Evolutionary conservation across 2,888 invertebrate genomes (phyloP).

Genomic region (Diachrysia chrysitis): DNA sequence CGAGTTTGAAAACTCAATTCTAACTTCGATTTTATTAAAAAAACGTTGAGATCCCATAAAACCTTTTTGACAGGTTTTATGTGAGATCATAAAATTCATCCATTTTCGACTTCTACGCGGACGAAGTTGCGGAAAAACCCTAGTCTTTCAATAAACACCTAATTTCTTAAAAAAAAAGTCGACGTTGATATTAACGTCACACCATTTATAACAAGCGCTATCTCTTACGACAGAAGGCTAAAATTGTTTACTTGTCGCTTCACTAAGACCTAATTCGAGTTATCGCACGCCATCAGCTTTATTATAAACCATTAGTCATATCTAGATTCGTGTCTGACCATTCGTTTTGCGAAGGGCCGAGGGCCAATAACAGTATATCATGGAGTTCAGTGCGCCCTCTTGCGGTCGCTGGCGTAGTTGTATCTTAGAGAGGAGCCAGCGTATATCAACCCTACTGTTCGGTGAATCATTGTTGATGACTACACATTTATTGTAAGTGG

Average conservation of each 20-base stretch:
- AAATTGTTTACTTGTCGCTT: constrained; percentile 14
- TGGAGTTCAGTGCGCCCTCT: constrained; percentile 59
- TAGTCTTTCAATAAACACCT: not conserved
- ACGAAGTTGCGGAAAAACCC: too few species aligned
- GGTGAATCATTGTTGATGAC: constrained; percentile 69
- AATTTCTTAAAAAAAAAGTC: too few species aligned
- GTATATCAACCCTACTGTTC: constrained; percentile 57
- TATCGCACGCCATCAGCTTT: constrained; percentile 50
- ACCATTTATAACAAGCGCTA: not conserved
- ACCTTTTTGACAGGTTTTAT: too few species aligned
- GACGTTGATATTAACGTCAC: not conserved
- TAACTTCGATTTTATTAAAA: too few species aligned
- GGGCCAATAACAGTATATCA: constrained; percentile 72
- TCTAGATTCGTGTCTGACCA: constrained; percentile 62
- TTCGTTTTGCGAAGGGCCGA: constrained; percentile 66
- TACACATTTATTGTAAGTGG: constrained; percentile 63
- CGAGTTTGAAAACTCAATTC: too few species aligned
- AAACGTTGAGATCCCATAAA: too few species aligned
- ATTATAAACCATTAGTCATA: constrained; percentile 67
- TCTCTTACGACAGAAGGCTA: constrained; percentile 5
- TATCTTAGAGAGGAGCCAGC: constrained; percentile 53
- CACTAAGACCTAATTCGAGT: constrained; percentile 23
- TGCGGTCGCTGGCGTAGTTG: constrained; percentile 64
- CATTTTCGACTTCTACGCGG: too few species aligned
- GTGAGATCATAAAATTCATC: too few species aligned